phyloP scores from a whole-genome alignment of 2,888 invertebrate genomes.

The Leucophenga maculata region DNA sequence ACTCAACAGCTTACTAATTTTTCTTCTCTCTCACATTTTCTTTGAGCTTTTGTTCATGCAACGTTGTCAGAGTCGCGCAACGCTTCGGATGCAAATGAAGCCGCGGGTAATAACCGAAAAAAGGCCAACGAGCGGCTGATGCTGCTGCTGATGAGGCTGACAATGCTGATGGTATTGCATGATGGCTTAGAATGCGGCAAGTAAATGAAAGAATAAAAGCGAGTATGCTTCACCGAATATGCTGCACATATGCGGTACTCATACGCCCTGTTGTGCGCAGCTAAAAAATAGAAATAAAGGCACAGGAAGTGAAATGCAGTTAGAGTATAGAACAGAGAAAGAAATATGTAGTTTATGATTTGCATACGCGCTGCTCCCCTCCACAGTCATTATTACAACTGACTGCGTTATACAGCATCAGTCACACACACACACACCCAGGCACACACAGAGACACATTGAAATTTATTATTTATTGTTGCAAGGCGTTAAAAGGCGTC shows the following conservation, averaged over 20 bases:
- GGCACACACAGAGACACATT: too few relatives aligned
- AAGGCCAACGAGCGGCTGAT: background rate
- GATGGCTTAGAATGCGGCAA: background rate
- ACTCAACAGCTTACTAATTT: too few relatives aligned
- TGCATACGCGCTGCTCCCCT: constrained; percentile 5
- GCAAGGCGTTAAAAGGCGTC: constrained; percentile 38
- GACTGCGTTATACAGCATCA: background rate
- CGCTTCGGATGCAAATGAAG: constrained; percentile 39
- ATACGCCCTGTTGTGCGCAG: constrained; percentile 60
- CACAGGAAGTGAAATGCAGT: constrained; percentile 26
- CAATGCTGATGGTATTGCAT: background rate
- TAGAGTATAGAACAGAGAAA: too few relatives aligned
- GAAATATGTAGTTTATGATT: too few relatives aligned
- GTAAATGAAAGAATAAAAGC: background rate
- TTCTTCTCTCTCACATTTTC: constrained; percentile 47
- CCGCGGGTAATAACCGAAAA: constrained; percentile 29
- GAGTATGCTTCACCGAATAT: too few relatives aligned
- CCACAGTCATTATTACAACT: background rate
- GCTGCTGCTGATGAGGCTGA: background rate
- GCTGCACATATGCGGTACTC: constrained; percentile 42
- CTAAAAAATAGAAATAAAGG: constrained; percentile 60
- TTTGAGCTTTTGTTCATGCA: constrained; percentile 18
- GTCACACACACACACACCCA: background rate
- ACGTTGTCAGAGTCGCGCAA: constrained; percentile 1
- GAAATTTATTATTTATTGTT: constrained; percentile 30